Base-by-base conservation (phyloP, 2,888 invertebrate species). In the Bellardia bayeri region DNA sequence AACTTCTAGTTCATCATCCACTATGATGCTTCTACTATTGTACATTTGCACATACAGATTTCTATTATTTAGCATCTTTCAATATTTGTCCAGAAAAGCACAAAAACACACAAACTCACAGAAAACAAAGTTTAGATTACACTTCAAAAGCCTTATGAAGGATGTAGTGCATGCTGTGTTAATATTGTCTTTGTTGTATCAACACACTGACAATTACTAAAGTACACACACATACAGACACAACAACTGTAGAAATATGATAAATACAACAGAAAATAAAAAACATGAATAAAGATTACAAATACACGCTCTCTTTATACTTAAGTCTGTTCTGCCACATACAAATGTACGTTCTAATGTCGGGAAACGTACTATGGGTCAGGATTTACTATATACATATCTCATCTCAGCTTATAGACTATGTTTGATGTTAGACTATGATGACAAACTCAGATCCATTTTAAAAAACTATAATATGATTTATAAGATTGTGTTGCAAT, bases 31-130 rank as follows among this genome's bases (percentile, higher is more conserved):
- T 14, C 40, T 63, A 5, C 23, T 23, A 23, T 37, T 14, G n/a
- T 8, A 13, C 45, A 23, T 11, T 8, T n/a, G 7, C 9, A 3
- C 33, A 40, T 45, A 56, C 42, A 66, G 13, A 42, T 66, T 75
- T 56, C 68, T 61, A 69, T 49, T 56, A 78, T 78, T 51, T 71
- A 51, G 49, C 49, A 61, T 71, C 71, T 61, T 71, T 63, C 49
- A 61, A 71, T 71, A 80, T 80, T 80, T 63, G 71, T 37, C 23
- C 69, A 69, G 71, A 49, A 79, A 51, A 37, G 9, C n/a, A 66
- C 37, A 56, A 23, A 66, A 66, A 51, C 54, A 76, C 33, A 45
- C 11, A 11, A 13, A 45, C 13, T 13, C 16, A 66, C 11, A 58
- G n/a, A 11, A 61, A 79, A 33, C 49, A 23, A 61, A 61, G 49